Evolutionary conservation across 2,888 invertebrate species (phyloP).

Genomic region (Formica aserva): DNA sequence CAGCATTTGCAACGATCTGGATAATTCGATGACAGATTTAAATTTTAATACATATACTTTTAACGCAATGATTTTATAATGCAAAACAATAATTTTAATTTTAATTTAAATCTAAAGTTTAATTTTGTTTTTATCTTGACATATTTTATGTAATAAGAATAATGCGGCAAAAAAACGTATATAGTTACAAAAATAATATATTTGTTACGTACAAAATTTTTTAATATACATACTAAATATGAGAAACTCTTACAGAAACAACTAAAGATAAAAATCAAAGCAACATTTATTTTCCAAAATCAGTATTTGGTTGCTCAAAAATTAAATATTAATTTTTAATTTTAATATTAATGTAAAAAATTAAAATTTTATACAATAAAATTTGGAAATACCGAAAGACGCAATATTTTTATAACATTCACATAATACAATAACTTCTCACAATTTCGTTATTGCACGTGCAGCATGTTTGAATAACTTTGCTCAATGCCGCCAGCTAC

Average conservation of each 20-base stretch:
- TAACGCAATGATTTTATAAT: not conserved
- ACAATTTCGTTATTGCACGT: not conserved
- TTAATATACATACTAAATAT: not conserved
- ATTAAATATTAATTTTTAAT: not conserved
- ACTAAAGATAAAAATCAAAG: not conserved
- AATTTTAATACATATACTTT: not conserved
- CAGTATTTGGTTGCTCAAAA: not conserved
- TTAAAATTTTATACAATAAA: not conserved
- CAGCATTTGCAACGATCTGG: not conserved
- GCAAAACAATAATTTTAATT: not conserved
- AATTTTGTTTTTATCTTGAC: not conserved
- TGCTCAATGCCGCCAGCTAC: slow-evolving; percentile 47
- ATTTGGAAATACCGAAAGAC: not conserved
- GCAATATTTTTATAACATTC: not conserved
- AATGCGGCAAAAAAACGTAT: not conserved
- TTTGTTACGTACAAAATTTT: not conserved
- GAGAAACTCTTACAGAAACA: not conserved
- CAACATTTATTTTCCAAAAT: not conserved
- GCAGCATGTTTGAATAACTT: not conserved
- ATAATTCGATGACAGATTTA: not conserved
- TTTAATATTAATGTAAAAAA: not conserved
- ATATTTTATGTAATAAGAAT: slow-evolving; percentile 8
- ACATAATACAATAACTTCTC: not conserved
- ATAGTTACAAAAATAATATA: slow-evolving; percentile 17
- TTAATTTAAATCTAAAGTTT: not conserved